Percentiles rank a stretch among this genome's conserved stretches.
Evolutionary conservation across 2,888 invertebrate species (phyloP).

Genomic region (Drosophila limbata): DNA sequence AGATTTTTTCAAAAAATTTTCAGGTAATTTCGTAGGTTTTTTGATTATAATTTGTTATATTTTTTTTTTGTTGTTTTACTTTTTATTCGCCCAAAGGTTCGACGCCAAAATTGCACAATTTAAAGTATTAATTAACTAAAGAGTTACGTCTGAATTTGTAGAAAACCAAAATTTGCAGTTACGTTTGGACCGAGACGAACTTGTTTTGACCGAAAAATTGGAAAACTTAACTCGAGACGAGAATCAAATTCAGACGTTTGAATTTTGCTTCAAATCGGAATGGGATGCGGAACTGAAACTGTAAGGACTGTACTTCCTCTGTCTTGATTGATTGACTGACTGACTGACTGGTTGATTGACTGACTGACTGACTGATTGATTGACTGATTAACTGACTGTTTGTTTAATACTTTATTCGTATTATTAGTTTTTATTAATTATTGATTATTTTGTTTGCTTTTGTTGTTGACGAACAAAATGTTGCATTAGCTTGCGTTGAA

Average conservation of each 20-base stretch:
- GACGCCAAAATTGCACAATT: conserved; percentile 72
- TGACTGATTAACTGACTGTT: conserved; percentile 60
- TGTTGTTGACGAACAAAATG: conserved; percentile 74
- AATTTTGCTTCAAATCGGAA: conserved; percentile 80
- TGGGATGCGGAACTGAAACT: conserved; percentile 63
- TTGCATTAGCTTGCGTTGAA: conserved; percentile 56
- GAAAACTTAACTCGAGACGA: conserved; percentile 67
- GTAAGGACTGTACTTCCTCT: conserved; percentile 47
- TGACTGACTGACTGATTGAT: conserved; percentile 56
- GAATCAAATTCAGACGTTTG: conserved; percentile 82
- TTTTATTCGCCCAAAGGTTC: conserved; percentile 51
- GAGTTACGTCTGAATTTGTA: conserved; percentile 82
- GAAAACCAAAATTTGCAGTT: conserved; percentile 68
- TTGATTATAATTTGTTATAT: conserved; percentile 61
- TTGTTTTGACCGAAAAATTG: conserved; percentile 72
- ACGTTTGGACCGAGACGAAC: conserved; percentile 64
- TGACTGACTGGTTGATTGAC: conserved; percentile 47
- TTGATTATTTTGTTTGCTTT: conserved; percentile 44
- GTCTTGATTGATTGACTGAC: conserved; percentile 48
- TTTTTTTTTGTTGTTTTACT: conserved; percentile 14
- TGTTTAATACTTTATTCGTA: conserved; percentile 48
- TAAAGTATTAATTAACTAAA: conserved; percentile 64
- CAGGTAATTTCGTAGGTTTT: conserved; percentile 85
- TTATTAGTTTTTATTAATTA: conserved; percentile 28
- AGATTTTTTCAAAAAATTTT: conserved; percentile 75